Base-by-base conservation (phyloP, 2,113 vertebrate genomes). In the Morone saxatilis region DNA sequence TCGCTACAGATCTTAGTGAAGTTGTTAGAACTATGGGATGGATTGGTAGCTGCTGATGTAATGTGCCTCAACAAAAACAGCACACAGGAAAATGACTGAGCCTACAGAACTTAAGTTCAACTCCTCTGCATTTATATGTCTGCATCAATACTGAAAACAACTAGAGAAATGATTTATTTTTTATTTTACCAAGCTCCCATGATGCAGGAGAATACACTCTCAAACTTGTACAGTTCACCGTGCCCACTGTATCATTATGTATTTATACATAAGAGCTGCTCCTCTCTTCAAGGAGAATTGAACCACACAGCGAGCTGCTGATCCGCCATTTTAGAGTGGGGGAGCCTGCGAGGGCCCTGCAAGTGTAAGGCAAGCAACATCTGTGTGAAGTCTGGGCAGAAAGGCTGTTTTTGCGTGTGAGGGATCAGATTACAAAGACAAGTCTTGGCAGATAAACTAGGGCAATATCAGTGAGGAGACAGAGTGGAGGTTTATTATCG, bases 341-440 rank as follows among this genome's bases (percentile, higher is more conserved):
- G 88, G 86, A 85, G 90, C 80, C 84, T 85, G 62, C 20, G 62
- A 92, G 86, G 83, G 79, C 85, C 86, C 83, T 80, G 80, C 84
- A 38, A 88, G 81, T 91, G 86, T 65, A 57, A 84, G 86, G 76
- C 80, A 62, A 72, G 86, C 85, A 94, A 91, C 93, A 94, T 94
- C 92, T 95, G 93, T 92, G 92, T 89, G 89, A 94, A 94, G 92
- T 93, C 93, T 91, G 92, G 93, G 87, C 86, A 87, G 86, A 91
- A 90, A 86, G 70, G 80, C 89, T 82, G 84, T 80, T 90, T 80
- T 85, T 83, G 76, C 68, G 71, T 65, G 84, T 61, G 83, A 81
- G 74, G 82, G 91, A 90, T 94, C 70, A 2, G 78, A 93, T 95
- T 94, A 94, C 93, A 93, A 92, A 94, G 89, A 91, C 88, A 84